Evolutionary conservation across 1,140 invertebrate genomes (phyloP).

Genomic region (Aphis craccivora): DNA sequence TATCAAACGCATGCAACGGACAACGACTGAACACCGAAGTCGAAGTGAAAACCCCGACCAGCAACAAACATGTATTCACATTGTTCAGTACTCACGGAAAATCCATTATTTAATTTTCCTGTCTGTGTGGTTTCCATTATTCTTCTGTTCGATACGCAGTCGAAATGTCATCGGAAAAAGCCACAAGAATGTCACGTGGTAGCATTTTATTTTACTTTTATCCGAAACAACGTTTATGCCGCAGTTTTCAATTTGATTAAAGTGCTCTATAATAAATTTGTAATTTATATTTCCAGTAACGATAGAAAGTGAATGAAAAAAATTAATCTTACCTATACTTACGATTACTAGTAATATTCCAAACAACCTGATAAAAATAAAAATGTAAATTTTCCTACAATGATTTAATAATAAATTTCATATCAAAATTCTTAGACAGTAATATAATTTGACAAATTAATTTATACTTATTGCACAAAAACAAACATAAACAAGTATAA

Average conservation of each 20-base stretch:
- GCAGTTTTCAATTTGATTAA: background rate
- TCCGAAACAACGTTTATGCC: background rate
- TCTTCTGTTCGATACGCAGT: conserved; percentile 1
- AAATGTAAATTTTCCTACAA: background rate
- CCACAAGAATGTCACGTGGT: background rate
- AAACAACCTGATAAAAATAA: background rate
- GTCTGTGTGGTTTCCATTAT: conserved; percentile 36
- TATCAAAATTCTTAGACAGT: background rate
- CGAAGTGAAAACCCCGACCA: background rate
- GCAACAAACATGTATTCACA: conserved; percentile 17
- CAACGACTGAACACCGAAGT: background rate
- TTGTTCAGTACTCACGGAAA: conserved; percentile 22
- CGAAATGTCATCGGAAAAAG: conserved; percentile 13
- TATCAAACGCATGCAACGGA: background rate
- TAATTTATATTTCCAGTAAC: background rate
- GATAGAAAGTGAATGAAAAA: background rate
- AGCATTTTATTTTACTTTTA: background rate
- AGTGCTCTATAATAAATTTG: background rate
- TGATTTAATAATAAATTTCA: background rate
- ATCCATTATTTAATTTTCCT: conserved; percentile 49
- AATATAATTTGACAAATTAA: background rate
- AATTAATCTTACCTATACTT: background rate
- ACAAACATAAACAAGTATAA: too few species aligned
- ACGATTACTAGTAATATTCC: background rate
- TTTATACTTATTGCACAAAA: background rate